Evolutionary conservation across 2,888 invertebrate genomes (phyloP).

Genomic region (Prostheceraeus crozeri): DNA sequence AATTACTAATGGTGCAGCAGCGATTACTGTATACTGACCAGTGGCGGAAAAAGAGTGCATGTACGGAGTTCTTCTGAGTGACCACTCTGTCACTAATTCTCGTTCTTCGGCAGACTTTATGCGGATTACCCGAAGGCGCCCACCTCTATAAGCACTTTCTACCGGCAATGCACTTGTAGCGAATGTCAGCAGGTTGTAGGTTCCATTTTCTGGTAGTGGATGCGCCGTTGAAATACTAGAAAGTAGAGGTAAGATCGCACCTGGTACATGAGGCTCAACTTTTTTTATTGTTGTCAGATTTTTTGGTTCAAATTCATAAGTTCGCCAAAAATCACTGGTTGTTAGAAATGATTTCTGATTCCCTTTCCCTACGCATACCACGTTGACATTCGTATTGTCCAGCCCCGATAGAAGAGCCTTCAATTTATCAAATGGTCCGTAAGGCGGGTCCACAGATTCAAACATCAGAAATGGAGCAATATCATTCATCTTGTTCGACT

Average conservation of each 20-base stretch:
- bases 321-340: conserved; percentile 50
- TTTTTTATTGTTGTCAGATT: conserved; percentile 42
- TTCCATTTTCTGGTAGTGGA: conserved; percentile 48
- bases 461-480: conserved; percentile 49
- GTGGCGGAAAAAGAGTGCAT: conserved; percentile 53
- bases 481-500: conserved; percentile 43
- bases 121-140: conserved; percentile 46
- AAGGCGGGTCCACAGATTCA: conserved; percentile 45
- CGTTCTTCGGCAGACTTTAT: conserved; percentile 44
- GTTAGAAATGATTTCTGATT: conserved; percentile 45
- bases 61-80: conserved; percentile 47
- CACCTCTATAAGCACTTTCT: too few relatives aligned
- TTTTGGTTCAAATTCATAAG: conserved; percentile 44
- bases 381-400: conserved; percentile 52
- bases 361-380: conserved; percentile 35
- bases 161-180: conserved; percentile 45
- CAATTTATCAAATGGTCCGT: conserved; percentile 44
- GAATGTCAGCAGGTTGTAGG: conserved; percentile 45
- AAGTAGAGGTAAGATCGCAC: conserved; percentile 14
- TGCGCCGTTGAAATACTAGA: conserved; percentile 49
- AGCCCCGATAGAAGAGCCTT: conserved; percentile 46
- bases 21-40: conserved; percentile 46
- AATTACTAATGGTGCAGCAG: conserved; percentile 48
- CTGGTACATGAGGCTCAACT: neutral
- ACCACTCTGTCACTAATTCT: conserved; percentile 45